Percentiles rank a stretch among this genome's conserved stretches.
phyloP scores from a whole-genome alignment of 2,797 vertebrate genomes.

The Halcyon badia region DNA sequence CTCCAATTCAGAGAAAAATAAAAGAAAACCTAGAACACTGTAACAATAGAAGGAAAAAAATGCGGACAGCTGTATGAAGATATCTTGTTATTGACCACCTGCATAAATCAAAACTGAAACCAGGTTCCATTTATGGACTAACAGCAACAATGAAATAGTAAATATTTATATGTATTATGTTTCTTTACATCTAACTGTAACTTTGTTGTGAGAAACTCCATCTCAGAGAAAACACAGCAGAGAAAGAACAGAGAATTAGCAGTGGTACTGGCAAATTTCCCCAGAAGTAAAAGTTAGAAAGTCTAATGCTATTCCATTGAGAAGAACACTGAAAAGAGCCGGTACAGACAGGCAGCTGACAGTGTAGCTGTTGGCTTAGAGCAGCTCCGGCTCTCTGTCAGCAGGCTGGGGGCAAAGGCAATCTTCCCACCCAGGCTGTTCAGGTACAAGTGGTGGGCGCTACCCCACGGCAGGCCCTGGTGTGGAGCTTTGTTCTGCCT shows the following conservation, averaged over 20 bases:
- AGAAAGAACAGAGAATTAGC: background rate
- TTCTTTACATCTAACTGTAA: background rate
- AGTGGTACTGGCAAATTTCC: background rate
- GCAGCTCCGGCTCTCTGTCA: background rate
- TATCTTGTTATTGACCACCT: background rate
- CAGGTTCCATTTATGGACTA: background rate
- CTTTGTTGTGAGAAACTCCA: background rate
- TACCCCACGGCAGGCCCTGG: rapidly evolving
- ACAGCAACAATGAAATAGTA: background rate
- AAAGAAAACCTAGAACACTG: background rate
- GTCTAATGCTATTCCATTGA: background rate
- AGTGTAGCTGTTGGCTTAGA: background rate
- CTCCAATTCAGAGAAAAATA: background rate
- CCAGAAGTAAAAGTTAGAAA: background rate
- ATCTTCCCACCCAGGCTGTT: background rate
- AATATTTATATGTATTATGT: background rate
- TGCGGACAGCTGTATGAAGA: background rate
- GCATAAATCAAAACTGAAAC: background rate
- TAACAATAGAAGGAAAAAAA: background rate
- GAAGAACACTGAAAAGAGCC: background rate
- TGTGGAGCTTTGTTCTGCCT: background rate
- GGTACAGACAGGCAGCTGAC: background rate
- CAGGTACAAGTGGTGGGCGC: background rate
- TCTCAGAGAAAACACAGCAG: background rate
- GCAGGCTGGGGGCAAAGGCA: background rate